phyloP scores from a whole-genome alignment of 2,113 vertebrate genomes.

The Xenus cinereus region DNA sequence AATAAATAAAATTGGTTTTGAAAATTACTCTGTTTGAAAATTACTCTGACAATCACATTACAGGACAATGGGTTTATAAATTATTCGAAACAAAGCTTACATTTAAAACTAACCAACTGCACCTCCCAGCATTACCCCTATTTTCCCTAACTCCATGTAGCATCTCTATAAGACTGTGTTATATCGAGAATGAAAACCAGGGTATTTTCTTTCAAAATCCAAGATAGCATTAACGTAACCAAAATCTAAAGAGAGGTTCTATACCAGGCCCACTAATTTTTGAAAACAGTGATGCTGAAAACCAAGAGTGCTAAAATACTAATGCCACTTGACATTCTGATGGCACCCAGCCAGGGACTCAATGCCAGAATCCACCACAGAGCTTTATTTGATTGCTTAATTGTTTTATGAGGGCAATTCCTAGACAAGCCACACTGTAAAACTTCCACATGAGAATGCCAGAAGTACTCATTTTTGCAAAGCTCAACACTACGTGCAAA shows the following conservation, averaged over 20 bases:
- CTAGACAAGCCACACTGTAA: conserved; percentile 5
- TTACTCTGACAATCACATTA: background rate
- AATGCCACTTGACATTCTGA: conserved; percentile 43
- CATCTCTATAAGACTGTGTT: background rate
- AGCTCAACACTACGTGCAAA: background rate
- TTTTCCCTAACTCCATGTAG: background rate
- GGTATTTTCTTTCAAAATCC: background rate
- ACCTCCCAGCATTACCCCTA: background rate
- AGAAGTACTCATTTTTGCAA: background rate
- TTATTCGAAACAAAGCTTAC: background rate
- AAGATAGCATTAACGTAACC: background rate
- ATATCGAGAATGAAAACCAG: background rate
- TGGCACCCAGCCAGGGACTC: conserved; percentile 40
- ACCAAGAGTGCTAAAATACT: conserved; percentile 19
- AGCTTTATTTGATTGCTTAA: conserved; percentile 61
- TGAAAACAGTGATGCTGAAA: background rate
- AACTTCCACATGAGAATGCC: conserved; percentile 13
- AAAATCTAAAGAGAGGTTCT: background rate
- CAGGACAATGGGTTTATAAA: background rate
- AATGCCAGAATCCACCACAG: conserved; percentile 32
- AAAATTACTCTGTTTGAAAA: background rate
- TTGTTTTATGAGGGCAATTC: conserved; percentile 54
- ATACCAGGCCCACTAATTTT: background rate
- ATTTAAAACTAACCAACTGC: background rate
- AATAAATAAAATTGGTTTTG: background rate